phyloP scores from a whole-genome alignment of 2,797 vertebrate species.

The Trematocara caparti region DNA sequence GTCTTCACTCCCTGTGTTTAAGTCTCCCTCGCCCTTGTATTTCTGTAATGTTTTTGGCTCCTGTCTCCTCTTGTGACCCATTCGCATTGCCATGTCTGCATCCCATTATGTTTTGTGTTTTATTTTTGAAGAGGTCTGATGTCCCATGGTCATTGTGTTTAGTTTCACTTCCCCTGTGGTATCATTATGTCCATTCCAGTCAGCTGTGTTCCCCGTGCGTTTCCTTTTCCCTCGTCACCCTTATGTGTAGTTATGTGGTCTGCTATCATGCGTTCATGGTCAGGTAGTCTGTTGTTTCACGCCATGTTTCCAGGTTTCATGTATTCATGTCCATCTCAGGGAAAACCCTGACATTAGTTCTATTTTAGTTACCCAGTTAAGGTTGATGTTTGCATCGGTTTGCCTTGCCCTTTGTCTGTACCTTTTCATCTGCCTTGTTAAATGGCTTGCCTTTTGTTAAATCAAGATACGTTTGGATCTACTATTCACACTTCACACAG shows the following conservation, averaged over 20 bases:
- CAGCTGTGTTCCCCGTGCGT: background rate
- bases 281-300: accelerated
- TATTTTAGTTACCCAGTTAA: background rate
- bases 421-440: too few species aligned
- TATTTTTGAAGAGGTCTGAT: background rate
- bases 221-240: background rate
- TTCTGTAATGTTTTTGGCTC: background rate
- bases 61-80: background rate
- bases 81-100: background rate
- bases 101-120: background rate
- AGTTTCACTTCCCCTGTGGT: background rate
- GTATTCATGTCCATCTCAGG: background rate
- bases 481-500: too few species aligned
- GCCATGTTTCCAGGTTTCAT: background rate
- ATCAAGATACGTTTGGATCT: too few species aligned
- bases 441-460: too few species aligned
- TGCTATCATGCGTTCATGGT: background rate
- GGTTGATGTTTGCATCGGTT: background rate
- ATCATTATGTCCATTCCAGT: background rate
- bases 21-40: background rate
- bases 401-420: too few species aligned
- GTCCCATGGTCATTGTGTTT: background rate
- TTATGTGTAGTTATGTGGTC: background rate
- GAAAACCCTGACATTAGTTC: too few species aligned
- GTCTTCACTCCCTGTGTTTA: background rate